These are phyloP conservation scores for Diadophis punctatus DNA, from an alignment of 2,113 vertebrate genomes.

Conservation along the genomic window DNA sequence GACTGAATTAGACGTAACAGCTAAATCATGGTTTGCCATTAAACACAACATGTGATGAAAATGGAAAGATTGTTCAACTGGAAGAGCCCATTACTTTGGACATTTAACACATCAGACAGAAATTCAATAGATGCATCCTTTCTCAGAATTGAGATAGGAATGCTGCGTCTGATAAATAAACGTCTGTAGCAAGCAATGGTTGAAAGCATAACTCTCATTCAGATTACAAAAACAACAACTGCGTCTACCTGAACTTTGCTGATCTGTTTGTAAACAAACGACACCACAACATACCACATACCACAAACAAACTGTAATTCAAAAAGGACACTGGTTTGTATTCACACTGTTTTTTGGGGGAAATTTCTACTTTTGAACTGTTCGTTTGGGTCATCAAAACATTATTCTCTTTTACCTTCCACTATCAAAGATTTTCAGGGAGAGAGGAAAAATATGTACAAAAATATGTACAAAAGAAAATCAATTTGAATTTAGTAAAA, in stretches of 20 bases:
- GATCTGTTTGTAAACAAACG: neutral
- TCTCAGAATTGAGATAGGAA: neutral
- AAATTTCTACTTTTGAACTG: neutral
- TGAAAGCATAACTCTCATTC: neutral
- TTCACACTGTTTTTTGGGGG: neutral
- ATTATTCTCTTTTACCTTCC: neutral
- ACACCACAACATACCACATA: neutral
- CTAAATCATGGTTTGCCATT: neutral
- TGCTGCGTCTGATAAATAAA: neutral
- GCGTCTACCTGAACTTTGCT: neutral
- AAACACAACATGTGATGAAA: neutral
- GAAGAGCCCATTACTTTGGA: neutral
- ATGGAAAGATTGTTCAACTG: neutral
- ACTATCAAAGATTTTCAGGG: neutral
- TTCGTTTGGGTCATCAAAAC: neutral
- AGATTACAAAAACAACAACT: too few relatives aligned
- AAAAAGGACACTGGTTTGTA: neutral
- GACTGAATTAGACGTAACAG: neutral
- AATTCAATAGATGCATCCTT: neutral
- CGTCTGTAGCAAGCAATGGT: neutral
- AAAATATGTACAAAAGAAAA: neutral
- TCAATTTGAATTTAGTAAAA: neutral
- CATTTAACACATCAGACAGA: neutral
- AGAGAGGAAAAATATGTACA: too few relatives aligned
- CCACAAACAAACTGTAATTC: neutral